A percentile compares a stretch with the other conserved stretches of the same genome.
Evolutionary conservation across 2,797 vertebrate genomes (phyloP).

Genomic region (Microchirus variegatus): DNA sequence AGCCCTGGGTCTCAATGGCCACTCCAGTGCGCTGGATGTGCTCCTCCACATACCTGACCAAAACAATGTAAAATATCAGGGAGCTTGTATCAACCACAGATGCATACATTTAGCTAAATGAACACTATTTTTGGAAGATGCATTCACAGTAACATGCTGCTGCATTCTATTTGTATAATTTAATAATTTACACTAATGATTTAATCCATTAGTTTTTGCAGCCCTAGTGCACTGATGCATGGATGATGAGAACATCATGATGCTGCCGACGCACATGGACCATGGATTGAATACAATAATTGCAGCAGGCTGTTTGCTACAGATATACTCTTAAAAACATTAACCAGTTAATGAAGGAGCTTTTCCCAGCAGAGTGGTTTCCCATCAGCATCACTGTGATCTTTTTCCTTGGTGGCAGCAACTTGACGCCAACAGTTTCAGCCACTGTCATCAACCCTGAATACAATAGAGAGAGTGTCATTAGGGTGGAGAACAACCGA

Average conservation of each 20-base stretch:
- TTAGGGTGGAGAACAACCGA: too few relatives aligned
- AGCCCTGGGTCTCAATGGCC: conserved; percentile 88
- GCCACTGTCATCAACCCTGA: conserved; percentile 84
- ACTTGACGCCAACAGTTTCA: conserved; percentile 79
- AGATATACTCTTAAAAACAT: background rate
- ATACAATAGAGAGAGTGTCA: background rate
- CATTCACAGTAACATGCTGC: background rate
- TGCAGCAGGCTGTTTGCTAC: background rate
- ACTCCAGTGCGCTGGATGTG: conserved; percentile 89
- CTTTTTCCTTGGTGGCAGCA: conserved; percentile 86
- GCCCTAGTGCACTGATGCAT: too few relatives aligned
- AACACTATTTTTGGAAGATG: background rate
- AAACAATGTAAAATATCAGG: background rate
- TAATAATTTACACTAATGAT: too few relatives aligned
- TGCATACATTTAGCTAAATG: conserved; percentile 1
- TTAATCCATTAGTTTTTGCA: too few relatives aligned
- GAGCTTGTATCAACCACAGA: background rate
- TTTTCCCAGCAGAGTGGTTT: conserved; percentile 90
- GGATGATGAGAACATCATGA: too few relatives aligned
- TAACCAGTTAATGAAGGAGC: conserved; percentile 91
- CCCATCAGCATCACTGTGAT: conserved; percentile 89
- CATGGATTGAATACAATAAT: too few relatives aligned
- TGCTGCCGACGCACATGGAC: too few relatives aligned
- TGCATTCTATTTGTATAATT: too few relatives aligned
- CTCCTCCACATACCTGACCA: conserved; percentile 88